These are phyloP conservation scores for Styela plicata DNA, from an alignment of 23 tunicate species.

Conservation along the genomic window DNA sequence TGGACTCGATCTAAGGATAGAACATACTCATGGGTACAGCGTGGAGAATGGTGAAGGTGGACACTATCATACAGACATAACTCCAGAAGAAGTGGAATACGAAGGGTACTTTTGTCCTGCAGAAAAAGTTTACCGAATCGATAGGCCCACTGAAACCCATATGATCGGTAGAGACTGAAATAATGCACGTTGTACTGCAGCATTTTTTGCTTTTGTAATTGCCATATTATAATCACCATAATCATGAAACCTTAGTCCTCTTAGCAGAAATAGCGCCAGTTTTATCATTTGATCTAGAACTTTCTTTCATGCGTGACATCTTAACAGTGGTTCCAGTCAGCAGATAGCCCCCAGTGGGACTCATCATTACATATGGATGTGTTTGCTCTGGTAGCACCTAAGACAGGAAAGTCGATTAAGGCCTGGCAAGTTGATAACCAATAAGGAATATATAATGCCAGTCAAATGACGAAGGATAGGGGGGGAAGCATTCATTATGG, in stretches of 20 bases:
- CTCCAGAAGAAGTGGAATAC: constrained; percentile 88
- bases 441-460: too few species aligned
- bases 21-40: constrained; percentile 91
- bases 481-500: too few species aligned
- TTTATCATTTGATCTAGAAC: background rate
- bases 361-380: constrained; percentile 90
- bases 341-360: constrained; percentile 64
- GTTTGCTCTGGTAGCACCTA: constrained; percentile 89
- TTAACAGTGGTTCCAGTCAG: constrained; percentile 82
- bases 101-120: constrained; percentile 75
- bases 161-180: constrained; percentile 55
- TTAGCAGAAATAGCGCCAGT: background rate
- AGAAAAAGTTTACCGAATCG: constrained; percentile 59
- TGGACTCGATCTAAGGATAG: constrained; percentile 84
- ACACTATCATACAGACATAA: constrained; percentile 84
- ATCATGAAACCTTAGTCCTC: background rate
- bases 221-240: background rate
- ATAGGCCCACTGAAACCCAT: constrained; percentile 69
- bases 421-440: too few species aligned
- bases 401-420: background rate
- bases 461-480: too few species aligned
- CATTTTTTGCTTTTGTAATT: too few species aligned
- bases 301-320: background rate
- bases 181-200: too few species aligned
- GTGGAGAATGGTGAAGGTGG: constrained; percentile 57